phyloP scores from a whole-genome alignment of 2,113 vertebrate genomes.

The Sialia sialis region DNA sequence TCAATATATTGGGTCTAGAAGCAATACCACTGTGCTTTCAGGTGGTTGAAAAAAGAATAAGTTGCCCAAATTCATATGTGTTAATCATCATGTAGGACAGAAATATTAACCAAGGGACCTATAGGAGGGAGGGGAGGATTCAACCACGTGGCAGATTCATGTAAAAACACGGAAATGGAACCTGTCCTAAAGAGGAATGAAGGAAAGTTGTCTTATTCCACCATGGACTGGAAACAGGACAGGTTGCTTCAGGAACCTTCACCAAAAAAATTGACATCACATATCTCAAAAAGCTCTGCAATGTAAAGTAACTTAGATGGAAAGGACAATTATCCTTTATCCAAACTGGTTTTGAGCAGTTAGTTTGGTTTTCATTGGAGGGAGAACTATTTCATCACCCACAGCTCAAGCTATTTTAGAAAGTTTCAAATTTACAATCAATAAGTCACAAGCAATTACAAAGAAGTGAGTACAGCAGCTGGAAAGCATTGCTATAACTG shows the following conservation, averaged over 20 bases:
- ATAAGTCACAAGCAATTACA: neutral
- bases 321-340: neutral
- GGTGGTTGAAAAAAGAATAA: neutral
- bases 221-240: neutral
- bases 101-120: neutral
- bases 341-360: neutral
- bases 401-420: neutral
- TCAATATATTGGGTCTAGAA: neutral
- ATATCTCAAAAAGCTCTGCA: neutral
- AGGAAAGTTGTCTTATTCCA: neutral
- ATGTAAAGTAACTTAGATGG: neutral
- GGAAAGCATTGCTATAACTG: neutral
- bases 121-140: neutral
- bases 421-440: neutral
- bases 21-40: neutral
- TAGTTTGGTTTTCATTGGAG: neutral
- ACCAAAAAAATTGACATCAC: neutral
- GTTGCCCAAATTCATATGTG: neutral
- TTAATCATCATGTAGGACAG: neutral
- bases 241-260: neutral
- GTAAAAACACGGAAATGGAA: neutral
- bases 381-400: neutral
- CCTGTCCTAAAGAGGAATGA: neutral
- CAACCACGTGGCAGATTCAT: neutral
- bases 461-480: neutral